phyloP scores from a whole-genome alignment of 2,113 vertebrate genomes.

The Elanoides forficatus region DNA sequence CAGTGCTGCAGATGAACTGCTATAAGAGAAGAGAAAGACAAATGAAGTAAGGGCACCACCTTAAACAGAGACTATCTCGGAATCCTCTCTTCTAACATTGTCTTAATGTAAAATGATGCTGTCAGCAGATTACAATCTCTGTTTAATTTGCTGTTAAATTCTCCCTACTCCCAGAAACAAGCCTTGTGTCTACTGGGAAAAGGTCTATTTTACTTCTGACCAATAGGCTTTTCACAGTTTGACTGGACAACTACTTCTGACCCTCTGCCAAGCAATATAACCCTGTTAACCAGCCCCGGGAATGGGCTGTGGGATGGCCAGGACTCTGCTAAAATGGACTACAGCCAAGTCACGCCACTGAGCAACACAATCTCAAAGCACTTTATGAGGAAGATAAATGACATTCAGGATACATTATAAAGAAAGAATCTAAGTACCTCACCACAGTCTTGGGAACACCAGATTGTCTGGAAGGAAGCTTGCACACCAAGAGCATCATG shows the following conservation, averaged over 20 bases:
- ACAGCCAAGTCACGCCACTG: not conserved
- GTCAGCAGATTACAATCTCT: not conserved
- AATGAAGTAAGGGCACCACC: not conserved
- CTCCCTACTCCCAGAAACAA: not conserved
- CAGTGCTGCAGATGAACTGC: not conserved
- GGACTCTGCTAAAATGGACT: not conserved
- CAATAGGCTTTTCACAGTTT: not conserved
- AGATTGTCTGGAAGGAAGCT: not conserved
- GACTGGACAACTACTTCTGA: not conserved
- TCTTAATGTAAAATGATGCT: not conserved
- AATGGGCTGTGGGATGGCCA: accelerated
- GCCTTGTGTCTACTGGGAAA: not conserved
- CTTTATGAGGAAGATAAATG: not conserved
- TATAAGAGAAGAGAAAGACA: not conserved
- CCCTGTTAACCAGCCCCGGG: accelerated
- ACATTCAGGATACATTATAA: not conserved
- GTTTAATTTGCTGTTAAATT: not conserved
- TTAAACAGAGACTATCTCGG: not conserved
- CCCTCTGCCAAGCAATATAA: not conserved
- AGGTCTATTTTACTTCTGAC: not conserved
- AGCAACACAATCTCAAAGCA: not conserved
- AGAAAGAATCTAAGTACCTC: not conserved
- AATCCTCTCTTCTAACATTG: not conserved
- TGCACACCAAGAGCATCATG: not conserved
- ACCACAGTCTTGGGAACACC: not conserved